Base-by-base conservation (phyloP, 2,113 vertebrate species). In the Plecturocebus donacophilus region DNA sequence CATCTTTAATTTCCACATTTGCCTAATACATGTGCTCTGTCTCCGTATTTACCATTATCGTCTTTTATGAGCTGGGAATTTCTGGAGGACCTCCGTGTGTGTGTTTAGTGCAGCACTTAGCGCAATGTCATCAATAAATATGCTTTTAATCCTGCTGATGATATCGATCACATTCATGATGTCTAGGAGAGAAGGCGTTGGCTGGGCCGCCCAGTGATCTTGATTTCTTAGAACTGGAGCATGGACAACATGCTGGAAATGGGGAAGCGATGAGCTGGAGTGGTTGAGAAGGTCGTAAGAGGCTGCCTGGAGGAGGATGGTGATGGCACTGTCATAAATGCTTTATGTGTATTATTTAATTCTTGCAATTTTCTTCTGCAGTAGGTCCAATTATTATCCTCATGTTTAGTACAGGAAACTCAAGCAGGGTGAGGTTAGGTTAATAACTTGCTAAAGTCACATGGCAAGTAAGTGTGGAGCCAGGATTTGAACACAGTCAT, bases 151-250 rank as follows among this genome's bases (percentile, higher is more conserved):
- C 9, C n/a, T 11, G 70, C 32, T 49, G 45, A 2, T 5, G 21
- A 8, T 1, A 2, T 45, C 45, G 68, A 19, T 17, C 3, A 1
- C 4, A 10, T 10, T 25, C 52, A 10, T 1, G 5, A 11, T 8
- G 38, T 52, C 56, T 79, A 21, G 3, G 13, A 35, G 75, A 42
- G 27, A 20, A 38, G 47, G 49, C 52, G 19, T 52, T 0, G 0
- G 49, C 38, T 17, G 3, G 30, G 27, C 70, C 14, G 17, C 10
- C 38, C 16, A 7, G 32, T 42, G 54, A 25, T 91, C 81, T 19
- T 54, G 40, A 56, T 38, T 40, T 58, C 32, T 42, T 58, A 90
- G 82, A 91, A 79, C 35, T 49, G 10, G 82, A 80, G 14, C 25
- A 1, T 9, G 21, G 54, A 49, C 49, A 9, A 17, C n/a, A 3